These are phyloP conservation scores for Acronicta psi DNA, from an alignment of 2,888 invertebrate genomes.

Conservation along the genomic window DNA sequence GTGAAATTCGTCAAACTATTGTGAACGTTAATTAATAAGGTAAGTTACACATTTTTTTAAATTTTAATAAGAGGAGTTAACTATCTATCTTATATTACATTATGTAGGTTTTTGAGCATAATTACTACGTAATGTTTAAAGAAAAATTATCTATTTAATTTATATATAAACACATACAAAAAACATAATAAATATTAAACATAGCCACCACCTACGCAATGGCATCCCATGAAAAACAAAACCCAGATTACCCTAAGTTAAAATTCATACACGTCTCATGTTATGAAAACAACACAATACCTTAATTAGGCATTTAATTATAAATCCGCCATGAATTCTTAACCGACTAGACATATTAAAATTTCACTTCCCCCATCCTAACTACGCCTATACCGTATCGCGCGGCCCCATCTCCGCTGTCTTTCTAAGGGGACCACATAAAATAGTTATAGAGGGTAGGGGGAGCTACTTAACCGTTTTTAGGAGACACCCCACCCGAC, in stretches of 20 bases:
- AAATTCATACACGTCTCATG: constrained; percentile 73
- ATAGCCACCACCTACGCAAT: constrained; percentile 10
- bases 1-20: too few species aligned
- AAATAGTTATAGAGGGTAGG: constrained; percentile 88
- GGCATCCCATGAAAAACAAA: constrained; percentile 52
- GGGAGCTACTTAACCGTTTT: constrained; percentile 89
- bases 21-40: too few species aligned
- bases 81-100: too few species aligned
- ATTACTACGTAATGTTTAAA: too few species aligned
- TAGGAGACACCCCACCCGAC: constrained; percentile 87
- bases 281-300: constrained; percentile 78
- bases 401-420: constrained; percentile 85
- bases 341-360: constrained; percentile 87
- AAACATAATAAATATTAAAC: constrained; percentile 8
- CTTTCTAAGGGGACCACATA: constrained; percentile 89
- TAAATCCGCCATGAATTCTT: constrained; percentile 88
- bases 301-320: constrained; percentile 87
- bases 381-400: constrained; percentile 82
- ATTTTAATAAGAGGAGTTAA: too few species aligned
- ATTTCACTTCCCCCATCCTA: constrained; percentile 84
- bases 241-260: constrained; percentile 65
- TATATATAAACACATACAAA: too few species aligned
- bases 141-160: too few species aligned
- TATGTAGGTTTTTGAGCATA: too few species aligned
- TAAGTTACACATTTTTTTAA: too few species aligned